phyloP scores from a whole-genome alignment of 2,888 invertebrate genomes.

The Callyntrura guangdongensis region DNA sequence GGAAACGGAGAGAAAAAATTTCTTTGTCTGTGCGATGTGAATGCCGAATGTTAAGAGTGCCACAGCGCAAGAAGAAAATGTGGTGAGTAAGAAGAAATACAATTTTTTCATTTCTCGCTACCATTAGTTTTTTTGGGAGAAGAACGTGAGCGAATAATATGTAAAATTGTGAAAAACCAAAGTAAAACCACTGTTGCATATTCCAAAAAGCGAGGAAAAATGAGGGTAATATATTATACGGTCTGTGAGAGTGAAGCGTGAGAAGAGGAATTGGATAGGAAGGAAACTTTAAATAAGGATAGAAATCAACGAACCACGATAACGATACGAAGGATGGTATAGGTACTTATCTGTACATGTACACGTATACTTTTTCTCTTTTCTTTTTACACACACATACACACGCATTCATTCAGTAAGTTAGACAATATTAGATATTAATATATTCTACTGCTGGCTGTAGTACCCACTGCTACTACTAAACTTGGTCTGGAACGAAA shows the following conservation, averaged over 20 bases:
- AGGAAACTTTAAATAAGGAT: slow-evolving; percentile 57
- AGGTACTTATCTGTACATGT: slow-evolving; percentile 55
- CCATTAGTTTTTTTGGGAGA: not conserved
- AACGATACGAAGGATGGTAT: slow-evolving; percentile 40
- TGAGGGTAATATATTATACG: slow-evolving; percentile 19
- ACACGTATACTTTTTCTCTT: not conserved
- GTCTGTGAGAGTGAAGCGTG: slow-evolving; percentile 30
- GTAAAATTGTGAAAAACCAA: slow-evolving; percentile 1
- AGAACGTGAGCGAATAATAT: not conserved
- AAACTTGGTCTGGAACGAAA: not conserved
- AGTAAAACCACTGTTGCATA: slow-evolving; percentile 32
- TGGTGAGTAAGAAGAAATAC: slow-evolving; percentile 41
- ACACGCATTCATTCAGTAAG: too few species aligned
- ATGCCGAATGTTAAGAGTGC: not conserved
- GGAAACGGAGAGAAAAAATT: slow-evolving; percentile 17
- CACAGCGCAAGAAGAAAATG: not conserved
- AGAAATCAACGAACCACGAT: slow-evolving; percentile 72
- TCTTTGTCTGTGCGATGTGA: slow-evolving; percentile 8
- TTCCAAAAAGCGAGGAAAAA: not conserved
- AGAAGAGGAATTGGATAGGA: slow-evolving; percentile 50
- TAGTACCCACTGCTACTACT: not conserved
- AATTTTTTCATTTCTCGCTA: not conserved
- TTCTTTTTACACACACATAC: too few species aligned
- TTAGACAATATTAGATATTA: slow-evolving; percentile 3
- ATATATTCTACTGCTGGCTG: not conserved